Conservation (phyloP, 2,888 invertebrate species). For the Lagria hirta region DNA sequence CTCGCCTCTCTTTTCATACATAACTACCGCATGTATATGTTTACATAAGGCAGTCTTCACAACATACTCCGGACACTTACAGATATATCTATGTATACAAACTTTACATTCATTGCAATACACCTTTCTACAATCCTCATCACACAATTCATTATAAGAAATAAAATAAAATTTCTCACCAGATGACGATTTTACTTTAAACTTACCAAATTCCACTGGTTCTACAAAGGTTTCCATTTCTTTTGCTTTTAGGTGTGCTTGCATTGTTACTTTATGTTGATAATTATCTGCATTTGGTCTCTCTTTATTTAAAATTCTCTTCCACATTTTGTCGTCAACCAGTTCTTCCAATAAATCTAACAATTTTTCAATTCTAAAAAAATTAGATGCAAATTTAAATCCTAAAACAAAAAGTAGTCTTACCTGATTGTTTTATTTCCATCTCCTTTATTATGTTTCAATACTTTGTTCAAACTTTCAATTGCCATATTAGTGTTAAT, state of each 20-base stretch:
- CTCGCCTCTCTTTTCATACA: no score
- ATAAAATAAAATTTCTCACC: conserved; percentile 17
- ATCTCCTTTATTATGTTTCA: no score
- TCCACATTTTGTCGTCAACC: conserved; percentile 30
- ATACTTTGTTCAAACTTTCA: no score
- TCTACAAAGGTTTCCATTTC: conserved; percentile 19
- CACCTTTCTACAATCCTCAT: conserved; percentile 17
- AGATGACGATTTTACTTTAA: conserved; percentile 17
- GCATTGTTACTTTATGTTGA: conserved; percentile 22
- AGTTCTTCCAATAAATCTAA: conserved; percentile 26
- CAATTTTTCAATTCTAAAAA: conserved; percentile 10
- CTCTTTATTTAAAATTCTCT: conserved; percentile 25
- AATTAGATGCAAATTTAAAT: no score
- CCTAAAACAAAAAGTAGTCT: no score
- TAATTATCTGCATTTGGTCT: conserved; percentile 28
- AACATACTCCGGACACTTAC: no score
- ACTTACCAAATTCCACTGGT: conserved; percentile 9
- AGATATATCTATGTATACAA: no score
- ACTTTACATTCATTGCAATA: conserved; percentile 3
- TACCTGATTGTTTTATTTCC: no score
- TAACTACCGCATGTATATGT: no score
- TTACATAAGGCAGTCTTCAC: no score
- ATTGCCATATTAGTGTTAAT: no score
- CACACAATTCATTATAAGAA: conserved; percentile 19
- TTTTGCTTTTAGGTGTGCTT: conserved; percentile 27